phyloP scores from a whole-genome alignment of 2,113 vertebrate species.

The Oxyruncus cristatus region DNA sequence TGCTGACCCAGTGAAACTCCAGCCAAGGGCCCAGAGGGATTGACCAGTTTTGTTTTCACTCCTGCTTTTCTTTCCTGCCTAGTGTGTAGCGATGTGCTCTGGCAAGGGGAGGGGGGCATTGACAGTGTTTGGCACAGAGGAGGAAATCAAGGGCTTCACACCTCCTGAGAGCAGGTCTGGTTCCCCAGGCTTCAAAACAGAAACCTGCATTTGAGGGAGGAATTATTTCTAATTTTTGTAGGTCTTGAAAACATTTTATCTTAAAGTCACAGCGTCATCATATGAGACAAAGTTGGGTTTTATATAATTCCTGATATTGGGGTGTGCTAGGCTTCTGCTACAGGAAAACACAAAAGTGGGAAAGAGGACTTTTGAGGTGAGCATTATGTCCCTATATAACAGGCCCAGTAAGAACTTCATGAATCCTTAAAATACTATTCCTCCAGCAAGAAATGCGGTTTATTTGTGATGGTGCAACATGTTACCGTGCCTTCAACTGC shows the following conservation, averaged over 20 bases:
- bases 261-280: not conserved
- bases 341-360: fast-evolving
- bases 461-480: not conserved
- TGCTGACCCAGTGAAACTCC: not conserved
- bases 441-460: not conserved
- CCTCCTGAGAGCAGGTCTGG: not conserved
- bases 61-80: not conserved
- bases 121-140: not conserved
- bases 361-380: not conserved
- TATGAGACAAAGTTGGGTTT: not conserved
- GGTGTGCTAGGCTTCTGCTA: not conserved
- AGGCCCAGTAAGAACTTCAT: not conserved
- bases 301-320: not conserved
- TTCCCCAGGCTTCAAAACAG: not conserved
- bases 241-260: not conserved
- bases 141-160: not conserved
- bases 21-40: not conserved
- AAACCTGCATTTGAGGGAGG: not conserved
- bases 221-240: not conserved
- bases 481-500: fast-evolving
- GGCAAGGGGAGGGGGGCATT: not conserved
- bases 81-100: not conserved
- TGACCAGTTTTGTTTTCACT: not conserved
- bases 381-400: not conserved
- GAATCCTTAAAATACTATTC: not conserved